These are phyloP conservation scores for Caenorhabditis sulstoni DNA, from an alignment of 2,888 invertebrate genomes.

Conservation along the genomic window DNA sequence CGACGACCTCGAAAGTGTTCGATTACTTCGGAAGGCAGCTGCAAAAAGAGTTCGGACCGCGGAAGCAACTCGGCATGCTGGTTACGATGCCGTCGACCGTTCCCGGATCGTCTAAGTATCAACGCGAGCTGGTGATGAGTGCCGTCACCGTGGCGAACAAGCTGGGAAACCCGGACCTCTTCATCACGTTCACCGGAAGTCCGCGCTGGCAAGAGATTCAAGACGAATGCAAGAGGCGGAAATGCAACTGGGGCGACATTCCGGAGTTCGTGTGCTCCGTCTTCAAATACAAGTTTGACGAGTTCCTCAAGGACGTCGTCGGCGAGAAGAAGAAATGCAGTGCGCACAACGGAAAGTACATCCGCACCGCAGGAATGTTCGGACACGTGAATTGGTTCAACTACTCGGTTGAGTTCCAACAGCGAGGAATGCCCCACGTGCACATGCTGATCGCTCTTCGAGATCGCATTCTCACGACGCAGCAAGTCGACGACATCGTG, in stretches of 20 bases:
- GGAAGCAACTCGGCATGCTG: constrained; percentile 5
- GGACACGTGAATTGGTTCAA: constrained; percentile 26
- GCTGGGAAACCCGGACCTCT: constrained; percentile 19
- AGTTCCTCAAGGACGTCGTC: constrained; percentile 6
- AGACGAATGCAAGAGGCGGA: background rate
- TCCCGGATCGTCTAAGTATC: constrained; percentile 12
- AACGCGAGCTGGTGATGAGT: constrained; percentile 20
- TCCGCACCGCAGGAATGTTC: constrained; percentile 8
- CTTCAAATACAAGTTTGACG: constrained; percentile 6
- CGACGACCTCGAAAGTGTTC: background rate
- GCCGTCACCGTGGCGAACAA: constrained; percentile 9
- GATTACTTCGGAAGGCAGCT: background rate
- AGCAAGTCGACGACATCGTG: constrained; percentile 16
- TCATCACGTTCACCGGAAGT: constrained; percentile 34
- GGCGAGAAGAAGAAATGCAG: background rate
- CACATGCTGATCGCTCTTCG: constrained; percentile 24
- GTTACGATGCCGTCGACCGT: constrained; percentile 1
- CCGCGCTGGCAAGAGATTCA: constrained; percentile 21
- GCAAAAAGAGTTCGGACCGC: background rate
- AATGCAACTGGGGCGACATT: constrained; percentile 20
- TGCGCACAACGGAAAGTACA: background rate
- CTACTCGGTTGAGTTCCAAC: constrained; percentile 36
- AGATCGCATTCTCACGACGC: constrained; percentile 6
- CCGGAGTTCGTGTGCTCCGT: constrained; percentile 23
- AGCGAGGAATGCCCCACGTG: constrained; percentile 34